Evolutionary conservation across 2,797 vertebrate genomes (phyloP), one percentile per base, ranked within the genome.

Genomic region (Jordanella pulchra): DNA sequence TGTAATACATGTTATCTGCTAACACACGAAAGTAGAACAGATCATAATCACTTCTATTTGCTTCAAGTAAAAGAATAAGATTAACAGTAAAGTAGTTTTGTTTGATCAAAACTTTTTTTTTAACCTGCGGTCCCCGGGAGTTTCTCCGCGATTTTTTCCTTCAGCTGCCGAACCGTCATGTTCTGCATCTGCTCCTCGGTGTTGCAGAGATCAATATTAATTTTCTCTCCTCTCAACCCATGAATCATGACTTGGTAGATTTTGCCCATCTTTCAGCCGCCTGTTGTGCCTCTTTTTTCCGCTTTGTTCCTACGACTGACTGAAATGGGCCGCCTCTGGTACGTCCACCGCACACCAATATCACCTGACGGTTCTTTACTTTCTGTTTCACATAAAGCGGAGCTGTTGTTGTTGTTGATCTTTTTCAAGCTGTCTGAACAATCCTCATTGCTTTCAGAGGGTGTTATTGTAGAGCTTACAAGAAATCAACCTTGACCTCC

Each of bases 161-260:
- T 93, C 48, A 93, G 84, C 23, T 77, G 70, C 21, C 60, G 35
- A 39, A 39, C 35, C 35, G 35, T 39, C 35, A 39, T 39, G 5
- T 32, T 84, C 35, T 86, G 80, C 27, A 93, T 89, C 12, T 89
- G 82, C 30, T 84, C 77, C 12, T 89, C 87, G 0, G 87, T 83
- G 44, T 76, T 79, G 18, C 88, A 81, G 50, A 93, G 78, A 64
- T 93, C 90, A 10, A 92, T 27, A 0, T 53, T 68, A 14, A 82
- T 81, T 35, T 73, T 91, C 45, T 91, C 86, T 13, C 89, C 92
- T 3, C 67, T 69, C 7, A 78, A 17, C 0, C 71, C 94, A 17
- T 55, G 3, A 5, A 95, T 80, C 0, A 65, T 0, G 0, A 95
- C 76, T 60, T 94, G 92, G 70, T 69, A 94, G 27, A 91, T 82